Base-by-base conservation (phyloP, 2,888 invertebrate species). In the Chalcis sispes region DNA sequence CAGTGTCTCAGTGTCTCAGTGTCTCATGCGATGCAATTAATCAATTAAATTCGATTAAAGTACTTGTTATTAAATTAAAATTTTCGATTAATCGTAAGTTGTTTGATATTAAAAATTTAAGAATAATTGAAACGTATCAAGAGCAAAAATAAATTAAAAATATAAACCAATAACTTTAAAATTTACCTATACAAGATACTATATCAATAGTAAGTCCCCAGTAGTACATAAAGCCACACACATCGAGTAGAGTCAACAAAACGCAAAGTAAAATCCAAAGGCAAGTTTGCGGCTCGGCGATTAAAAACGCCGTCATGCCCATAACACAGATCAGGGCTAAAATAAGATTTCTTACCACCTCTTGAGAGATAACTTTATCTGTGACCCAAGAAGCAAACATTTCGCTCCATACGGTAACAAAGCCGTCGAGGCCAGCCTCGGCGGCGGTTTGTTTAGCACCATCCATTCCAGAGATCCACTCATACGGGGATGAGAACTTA, bases 201-300 rank as follows among this genome's bases (percentile, higher is more conserved):
- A 95, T 92, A 86, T 96, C 95, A 48, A 96, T 93, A 2, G 95
- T 95, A 85, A 95, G 90, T 3, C 94, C 95, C 95, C 95, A 95
- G 80, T 92, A 91, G 85, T 94, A 93, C 94, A 95, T 95, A 85
- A 92, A 93, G 1, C 95, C 95, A 81, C 93, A 92, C 13, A 95
- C 94, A 83, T 94, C 93, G 0, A 93, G 85, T 87, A 95, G 91
- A 0, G 95, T 95, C 79, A 95, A 88, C 46, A 95, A 87, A 18
- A 95, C 94, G 84, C 94, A 94, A 25, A 93, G 85, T 82, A 95
- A 93, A 83, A 96, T 95, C 93, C 95, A 94, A 72, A 94, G 90
- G 88, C 95, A 95, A 80, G 94, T 93, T 86, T 93, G 93, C 15
- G 94, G 85, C 88, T 95, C 94, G 8, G 94, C 94, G 80, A 96